Percentiles rank a stretch among this genome's conserved stretches.
Conservation (phyloP, 2,888 invertebrate species). For the Augochlorella aurata region DNA sequence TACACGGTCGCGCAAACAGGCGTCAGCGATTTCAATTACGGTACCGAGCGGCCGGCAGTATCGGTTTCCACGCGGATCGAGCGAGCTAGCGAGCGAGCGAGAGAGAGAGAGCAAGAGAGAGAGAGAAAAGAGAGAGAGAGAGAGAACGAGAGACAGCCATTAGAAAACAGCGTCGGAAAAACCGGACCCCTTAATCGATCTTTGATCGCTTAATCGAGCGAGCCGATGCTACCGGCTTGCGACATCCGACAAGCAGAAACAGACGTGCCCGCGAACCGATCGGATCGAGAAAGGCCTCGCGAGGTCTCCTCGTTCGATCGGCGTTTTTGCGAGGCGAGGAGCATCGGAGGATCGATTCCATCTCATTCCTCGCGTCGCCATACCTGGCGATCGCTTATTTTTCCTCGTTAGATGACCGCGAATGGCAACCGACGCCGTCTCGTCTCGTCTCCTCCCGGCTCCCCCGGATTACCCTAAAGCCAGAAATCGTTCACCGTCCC, state of each 20-base stretch:
- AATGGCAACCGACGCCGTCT: constrained; percentile 28
- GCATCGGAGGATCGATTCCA: constrained; percentile 36
- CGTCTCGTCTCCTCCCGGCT: neutral
- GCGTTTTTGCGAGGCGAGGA: constrained; percentile 21
- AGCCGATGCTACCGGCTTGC: constrained; percentile 63
- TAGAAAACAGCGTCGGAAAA: constrained; percentile 53
- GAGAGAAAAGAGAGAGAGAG: neutral
- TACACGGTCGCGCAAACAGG: constrained; percentile 44
- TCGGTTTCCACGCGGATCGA: constrained; percentile 19
- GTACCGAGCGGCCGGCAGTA: constrained; percentile 29
- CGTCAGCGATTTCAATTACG: constrained; percentile 57
- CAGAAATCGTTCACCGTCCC: neutral
- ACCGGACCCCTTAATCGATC: constrained; percentile 62
- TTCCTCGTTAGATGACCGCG: constrained; percentile 1
- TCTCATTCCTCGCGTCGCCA: constrained; percentile 40
- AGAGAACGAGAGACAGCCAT: neutral
- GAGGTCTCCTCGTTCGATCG: constrained; percentile 35
- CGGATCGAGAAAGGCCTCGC: constrained; percentile 43
- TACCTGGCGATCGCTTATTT: constrained; percentile 37
- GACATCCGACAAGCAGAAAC: constrained; percentile 52
- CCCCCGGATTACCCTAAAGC: neutral
- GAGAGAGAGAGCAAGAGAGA: neutral
- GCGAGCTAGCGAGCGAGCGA: neutral
- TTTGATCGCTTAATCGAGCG: constrained; percentile 63
- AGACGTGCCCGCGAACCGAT: constrained; percentile 14